Percentiles rank a stretch among this genome's conserved stretches.
Conservation (phyloP, 2,797 vertebrate genomes). For the Pantherophis vulpinus region DNA sequence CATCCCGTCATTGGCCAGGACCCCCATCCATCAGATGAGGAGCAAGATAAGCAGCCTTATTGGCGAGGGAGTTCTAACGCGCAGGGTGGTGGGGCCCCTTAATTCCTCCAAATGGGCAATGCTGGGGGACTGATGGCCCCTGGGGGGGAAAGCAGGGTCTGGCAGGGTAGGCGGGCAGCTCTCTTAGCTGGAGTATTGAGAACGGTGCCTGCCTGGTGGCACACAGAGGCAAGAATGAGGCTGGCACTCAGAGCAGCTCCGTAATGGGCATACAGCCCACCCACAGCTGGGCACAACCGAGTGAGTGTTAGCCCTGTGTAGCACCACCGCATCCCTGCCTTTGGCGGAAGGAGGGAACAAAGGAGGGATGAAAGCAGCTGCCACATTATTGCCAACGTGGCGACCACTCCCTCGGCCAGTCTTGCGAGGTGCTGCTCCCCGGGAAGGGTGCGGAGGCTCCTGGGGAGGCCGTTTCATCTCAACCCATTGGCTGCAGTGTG, state of each 20-base stretch:
- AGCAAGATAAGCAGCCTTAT: no score
- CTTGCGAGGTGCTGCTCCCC: neutral
- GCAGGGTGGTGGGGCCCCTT: no score
- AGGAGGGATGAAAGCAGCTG: neutral
- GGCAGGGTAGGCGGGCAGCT: neutral
- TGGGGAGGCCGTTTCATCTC: no score
- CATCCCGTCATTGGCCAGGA: no score
- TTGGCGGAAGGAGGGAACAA: neutral
- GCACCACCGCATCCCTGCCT: no score
- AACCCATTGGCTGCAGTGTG: neutral
- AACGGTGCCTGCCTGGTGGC: neutral
- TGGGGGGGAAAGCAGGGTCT: no score
- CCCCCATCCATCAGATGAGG: no score
- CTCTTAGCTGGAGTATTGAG: neutral
- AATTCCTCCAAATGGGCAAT: neutral
- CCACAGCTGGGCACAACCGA: neutral
- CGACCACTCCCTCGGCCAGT: neutral
- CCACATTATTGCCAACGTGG: neutral
- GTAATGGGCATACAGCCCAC: neutral
- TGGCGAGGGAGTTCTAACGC: no score
- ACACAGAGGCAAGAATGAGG: rapidly evolving
- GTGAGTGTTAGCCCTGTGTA: neutral
- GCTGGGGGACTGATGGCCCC: neutral
- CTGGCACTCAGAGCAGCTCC: neutral
- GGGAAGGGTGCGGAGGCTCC: neutral